Evolutionary conservation across 2,113 vertebrate genomes (phyloP).

Genomic region (Daphoenositta chrysoptera): DNA sequence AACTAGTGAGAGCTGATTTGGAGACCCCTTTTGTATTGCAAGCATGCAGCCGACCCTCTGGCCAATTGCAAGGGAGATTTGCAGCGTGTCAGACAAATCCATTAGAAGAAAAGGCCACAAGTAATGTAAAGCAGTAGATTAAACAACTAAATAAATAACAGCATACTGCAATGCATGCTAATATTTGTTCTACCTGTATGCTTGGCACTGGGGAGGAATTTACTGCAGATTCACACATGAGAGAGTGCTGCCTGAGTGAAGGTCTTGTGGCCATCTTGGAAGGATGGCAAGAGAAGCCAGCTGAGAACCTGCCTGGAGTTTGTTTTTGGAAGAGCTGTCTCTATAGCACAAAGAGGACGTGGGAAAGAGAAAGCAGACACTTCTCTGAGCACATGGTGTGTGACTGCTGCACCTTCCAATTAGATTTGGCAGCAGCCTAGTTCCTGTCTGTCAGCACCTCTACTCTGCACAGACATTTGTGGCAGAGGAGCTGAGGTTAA

Average conservation of each 20-base stretch:
- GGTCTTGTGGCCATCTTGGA: background rate
- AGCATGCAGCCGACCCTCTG: accelerated
- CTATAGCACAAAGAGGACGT: background rate
- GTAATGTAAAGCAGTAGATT: conserved; percentile 3
- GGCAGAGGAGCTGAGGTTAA: background rate
- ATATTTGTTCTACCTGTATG: background rate
- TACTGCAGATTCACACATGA: background rate
- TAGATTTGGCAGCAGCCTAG: background rate
- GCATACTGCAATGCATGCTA: background rate
- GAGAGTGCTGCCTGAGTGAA: background rate
- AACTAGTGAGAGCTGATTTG: background rate
- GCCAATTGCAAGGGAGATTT: background rate
- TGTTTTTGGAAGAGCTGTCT: background rate
- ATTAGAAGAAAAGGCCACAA: conserved; percentile 28
- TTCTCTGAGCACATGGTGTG: background rate
- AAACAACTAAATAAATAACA: conserved; percentile 20
- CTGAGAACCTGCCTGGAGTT: background rate
- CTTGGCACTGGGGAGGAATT: background rate
- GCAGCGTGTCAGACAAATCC: conserved; percentile 22
- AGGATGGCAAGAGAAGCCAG: background rate
- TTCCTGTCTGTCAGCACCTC: background rate
- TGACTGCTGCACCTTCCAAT: background rate
- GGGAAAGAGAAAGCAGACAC: background rate
- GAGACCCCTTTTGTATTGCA: background rate
- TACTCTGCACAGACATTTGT: background rate